Conservation (phyloP, 2,797 vertebrate species). For the Microhierax caerulescens region DNA sequence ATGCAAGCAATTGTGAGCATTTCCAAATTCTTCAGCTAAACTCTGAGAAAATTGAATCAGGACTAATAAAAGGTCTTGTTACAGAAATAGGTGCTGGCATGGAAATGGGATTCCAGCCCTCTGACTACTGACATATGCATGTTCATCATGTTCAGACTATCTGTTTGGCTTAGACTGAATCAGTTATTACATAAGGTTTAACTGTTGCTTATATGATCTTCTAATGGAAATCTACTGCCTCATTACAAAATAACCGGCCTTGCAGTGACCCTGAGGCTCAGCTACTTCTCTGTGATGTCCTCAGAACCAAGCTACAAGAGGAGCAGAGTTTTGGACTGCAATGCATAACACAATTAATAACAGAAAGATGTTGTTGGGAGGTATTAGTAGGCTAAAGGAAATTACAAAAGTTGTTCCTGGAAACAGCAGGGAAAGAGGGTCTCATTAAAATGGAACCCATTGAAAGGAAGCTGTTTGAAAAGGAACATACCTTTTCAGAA, state of each 20-base stretch:
- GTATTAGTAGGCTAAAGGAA: not conserved
- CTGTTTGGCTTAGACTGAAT: not conserved
- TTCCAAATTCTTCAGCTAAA: not conserved
- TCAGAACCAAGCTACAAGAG: not conserved
- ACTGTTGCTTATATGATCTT: not conserved
- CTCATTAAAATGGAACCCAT: not conserved
- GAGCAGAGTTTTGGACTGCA: not conserved
- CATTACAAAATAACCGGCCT: not conserved
- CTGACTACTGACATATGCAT: not conserved
- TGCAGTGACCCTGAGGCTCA: not conserved
- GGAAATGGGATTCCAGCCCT: not conserved
- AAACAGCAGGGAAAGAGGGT: not conserved
- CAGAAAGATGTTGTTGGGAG: not conserved
- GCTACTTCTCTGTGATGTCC: not conserved
- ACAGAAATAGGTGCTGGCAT: constrained; percentile 34
- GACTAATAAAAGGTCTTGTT: constrained; percentile 4
- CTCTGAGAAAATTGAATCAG: not conserved
- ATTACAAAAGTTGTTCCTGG: not conserved
- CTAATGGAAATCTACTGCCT: not conserved
- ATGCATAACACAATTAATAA: not conserved
- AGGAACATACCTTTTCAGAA: not conserved
- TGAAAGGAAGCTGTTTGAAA: not conserved
- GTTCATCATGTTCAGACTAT: not conserved
- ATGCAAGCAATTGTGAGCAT: not conserved
- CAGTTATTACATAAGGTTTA: not conserved